A percentile compares a stretch with the other conserved stretches of the same genome.
Evolutionary conservation across 2,113 vertebrate species (phyloP).

Genomic region (rat (Rattus norvegicus)): GRCr8 NC_086020.1:155671001-155671500

Average conservation of each 20-base stretch:
- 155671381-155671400: background rate
- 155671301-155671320: background rate
- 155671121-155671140: no score
- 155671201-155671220: background rate
- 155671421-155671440: background rate
- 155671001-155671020: constrained; percentile 23
- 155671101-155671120: background rate
- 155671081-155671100: background rate
- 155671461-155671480: background rate
- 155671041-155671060: background rate
- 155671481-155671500: background rate
- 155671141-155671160: background rate
- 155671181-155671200: background rate
- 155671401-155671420: background rate
- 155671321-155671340: background rate
- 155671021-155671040: background rate
- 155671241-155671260: background rate
- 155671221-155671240: background rate
- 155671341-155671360: background rate
- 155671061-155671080: background rate
- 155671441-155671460: background rate
- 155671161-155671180: background rate
- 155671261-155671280: background rate
- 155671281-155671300: background rate
- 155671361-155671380: background rate